Percentiles rank a stretch among this genome's conserved stretches.
Evolutionary conservation across 2,113 vertebrate species (phyloP).

Genomic region (Sylvia atricapilla): DNA sequence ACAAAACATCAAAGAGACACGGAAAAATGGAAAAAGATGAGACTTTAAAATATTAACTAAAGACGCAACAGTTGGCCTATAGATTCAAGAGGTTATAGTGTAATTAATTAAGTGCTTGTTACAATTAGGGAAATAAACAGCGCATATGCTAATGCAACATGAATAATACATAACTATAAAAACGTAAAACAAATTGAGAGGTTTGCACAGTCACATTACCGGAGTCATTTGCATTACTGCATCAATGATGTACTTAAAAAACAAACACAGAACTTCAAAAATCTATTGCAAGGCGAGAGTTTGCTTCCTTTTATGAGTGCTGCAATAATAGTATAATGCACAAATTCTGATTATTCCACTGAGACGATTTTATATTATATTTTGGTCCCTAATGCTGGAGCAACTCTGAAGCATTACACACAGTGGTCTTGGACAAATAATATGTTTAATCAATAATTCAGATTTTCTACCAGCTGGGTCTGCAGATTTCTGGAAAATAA

Average conservation of each 20-base stretch:
- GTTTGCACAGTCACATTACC: constrained; percentile 44
- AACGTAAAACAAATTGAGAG: constrained; percentile 65
- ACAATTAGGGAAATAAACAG: constrained; percentile 78
- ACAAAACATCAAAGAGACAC: constrained; percentile 88
- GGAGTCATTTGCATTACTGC: constrained; percentile 50
- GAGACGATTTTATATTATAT: not conserved
- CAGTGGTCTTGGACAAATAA: not conserved
- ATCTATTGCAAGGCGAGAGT: not conserved
- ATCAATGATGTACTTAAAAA: not conserved
- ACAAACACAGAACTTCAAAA: not conserved
- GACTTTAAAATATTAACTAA: constrained; percentile 86
- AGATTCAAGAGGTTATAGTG: constrained; percentile 78
- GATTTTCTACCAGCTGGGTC: not conserved
- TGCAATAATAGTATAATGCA: not conserved
- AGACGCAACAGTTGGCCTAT: constrained; percentile 87
- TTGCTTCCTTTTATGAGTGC: not conserved
- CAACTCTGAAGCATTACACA: not conserved
- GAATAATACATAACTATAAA: constrained; percentile 70
- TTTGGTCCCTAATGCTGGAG: not conserved
- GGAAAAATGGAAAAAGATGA: constrained; percentile 69
- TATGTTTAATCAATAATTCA: not conserved
- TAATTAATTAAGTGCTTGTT: constrained; percentile 83
- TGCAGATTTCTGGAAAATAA: not conserved
- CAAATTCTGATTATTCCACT: not conserved
- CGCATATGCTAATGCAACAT: constrained; percentile 69